Evolutionary conservation across 2,113 vertebrate genomes (phyloP).

Genomic region (Caretta caretta): DNA sequence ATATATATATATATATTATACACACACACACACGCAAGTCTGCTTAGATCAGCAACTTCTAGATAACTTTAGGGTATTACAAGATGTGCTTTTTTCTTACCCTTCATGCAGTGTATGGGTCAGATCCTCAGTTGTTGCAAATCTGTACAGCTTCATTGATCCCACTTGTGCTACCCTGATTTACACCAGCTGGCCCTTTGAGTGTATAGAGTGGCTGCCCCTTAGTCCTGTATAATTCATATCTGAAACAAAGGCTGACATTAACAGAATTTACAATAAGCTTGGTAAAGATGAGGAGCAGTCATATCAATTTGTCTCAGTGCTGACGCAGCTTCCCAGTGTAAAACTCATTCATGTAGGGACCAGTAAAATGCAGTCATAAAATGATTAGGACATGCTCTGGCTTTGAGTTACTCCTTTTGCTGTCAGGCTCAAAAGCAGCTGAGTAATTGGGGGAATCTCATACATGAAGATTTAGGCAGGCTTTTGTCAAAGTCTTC

Average conservation of each 20-base stretch:
- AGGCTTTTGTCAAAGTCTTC: constrained; percentile 1
- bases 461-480: neutral
- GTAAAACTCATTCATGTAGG: neutral
- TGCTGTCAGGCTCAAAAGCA: constrained; percentile 19
- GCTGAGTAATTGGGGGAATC: neutral
- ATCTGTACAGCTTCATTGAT: neutral
- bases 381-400: neutral
- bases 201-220: neutral
- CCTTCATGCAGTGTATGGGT: neutral
- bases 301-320: constrained; percentile 19
- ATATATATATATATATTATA: no score
- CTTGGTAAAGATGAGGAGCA: constrained; percentile 11
- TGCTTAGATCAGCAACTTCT: neutral
- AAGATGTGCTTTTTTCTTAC: neutral
- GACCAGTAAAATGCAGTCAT: neutral
- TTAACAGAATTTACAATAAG: constrained; percentile 16
- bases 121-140: neutral
- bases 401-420: neutral
- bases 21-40: no score
- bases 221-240: neutral
- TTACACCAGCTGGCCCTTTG: neutral
- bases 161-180: neutral
- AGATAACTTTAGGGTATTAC: neutral
- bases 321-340: constrained; percentile 18
- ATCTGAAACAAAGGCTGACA: neutral